Percentiles rank a stretch among this genome's conserved stretches.
These are phyloP conservation scores for Archegozetes longisetosus DNA, from an alignment of 1,140 invertebrate genomes.

Conservation along the genomic window DNA sequence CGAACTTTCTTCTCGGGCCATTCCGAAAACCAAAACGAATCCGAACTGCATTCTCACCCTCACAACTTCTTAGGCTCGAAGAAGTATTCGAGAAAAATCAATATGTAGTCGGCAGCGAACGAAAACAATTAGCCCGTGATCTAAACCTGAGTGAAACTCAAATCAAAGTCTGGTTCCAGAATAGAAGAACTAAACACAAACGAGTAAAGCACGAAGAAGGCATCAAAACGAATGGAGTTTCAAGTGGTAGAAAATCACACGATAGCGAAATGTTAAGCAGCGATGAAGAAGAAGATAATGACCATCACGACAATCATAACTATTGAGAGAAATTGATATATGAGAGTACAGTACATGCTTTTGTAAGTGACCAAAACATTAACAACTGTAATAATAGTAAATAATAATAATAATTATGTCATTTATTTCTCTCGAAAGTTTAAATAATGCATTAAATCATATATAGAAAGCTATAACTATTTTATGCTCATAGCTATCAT, in stretches of 20 bases:
- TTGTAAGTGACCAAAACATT: not conserved
- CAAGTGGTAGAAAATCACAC: not conserved
- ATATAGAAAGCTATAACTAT: too few relatives aligned
- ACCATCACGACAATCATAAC: not conserved
- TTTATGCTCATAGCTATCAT: too few relatives aligned
- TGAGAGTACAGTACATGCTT: too few relatives aligned
- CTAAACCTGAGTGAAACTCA: conserved; percentile 79
- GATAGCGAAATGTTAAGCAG: not conserved
- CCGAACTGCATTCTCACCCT: conserved; percentile 81
- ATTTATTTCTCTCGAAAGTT: not conserved
- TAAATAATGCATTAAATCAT: too few relatives aligned
- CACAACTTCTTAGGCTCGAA: conserved; percentile 76
- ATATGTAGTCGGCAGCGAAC: conserved; percentile 86
- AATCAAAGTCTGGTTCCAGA: conserved; percentile 93
- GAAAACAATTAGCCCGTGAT: conserved; percentile 69
- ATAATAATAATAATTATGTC: not conserved
- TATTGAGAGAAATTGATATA: too few relatives aligned
- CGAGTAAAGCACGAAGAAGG: conserved; percentile 6
- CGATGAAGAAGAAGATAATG: not conserved
- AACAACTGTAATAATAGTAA: not conserved
- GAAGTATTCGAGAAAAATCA: conserved; percentile 85
- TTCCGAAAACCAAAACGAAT: conserved; percentile 48
- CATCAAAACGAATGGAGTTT: not conserved
- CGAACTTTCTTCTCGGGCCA: conserved; percentile 1
- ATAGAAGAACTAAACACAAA: conserved; percentile 63